These are phyloP conservation scores for Peromyscus polionotus DNA, from an alignment of 2,113 vertebrate species.

Conservation along the genomic window DNA sequence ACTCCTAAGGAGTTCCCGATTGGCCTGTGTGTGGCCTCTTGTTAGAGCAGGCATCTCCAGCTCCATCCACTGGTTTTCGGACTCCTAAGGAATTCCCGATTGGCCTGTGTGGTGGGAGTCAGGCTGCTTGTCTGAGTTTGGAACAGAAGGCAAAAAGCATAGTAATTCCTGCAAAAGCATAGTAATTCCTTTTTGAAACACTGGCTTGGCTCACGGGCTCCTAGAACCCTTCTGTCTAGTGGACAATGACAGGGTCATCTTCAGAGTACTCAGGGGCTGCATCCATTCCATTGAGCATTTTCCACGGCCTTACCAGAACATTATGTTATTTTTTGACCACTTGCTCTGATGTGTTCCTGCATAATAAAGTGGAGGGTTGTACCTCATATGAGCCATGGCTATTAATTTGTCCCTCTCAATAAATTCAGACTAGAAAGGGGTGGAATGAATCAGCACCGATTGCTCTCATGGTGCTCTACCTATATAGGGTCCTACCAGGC, in stretches of 20 bases:
- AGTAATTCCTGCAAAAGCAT: neutral
- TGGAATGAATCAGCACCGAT: fast-evolving
- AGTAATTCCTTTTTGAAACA: neutral
- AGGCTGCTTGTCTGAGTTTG: neutral
- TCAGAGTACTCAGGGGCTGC: neutral
- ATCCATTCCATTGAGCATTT: neutral
- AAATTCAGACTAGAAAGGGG: neutral
- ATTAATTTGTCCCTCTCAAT: neutral
- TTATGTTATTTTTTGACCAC: neutral
- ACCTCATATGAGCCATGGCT: too few relatives aligned
- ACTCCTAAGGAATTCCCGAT: fast-evolving
- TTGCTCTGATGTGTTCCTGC: neutral
- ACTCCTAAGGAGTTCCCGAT: fast-evolving
- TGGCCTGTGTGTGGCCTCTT: neutral
- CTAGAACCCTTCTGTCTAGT: neutral
- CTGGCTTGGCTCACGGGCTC: neutral
- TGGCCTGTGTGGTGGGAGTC: neutral
- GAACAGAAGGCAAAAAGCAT: neutral
- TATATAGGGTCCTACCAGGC: fast-evolving
- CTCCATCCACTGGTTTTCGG: neutral
- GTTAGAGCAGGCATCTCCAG: neutral
- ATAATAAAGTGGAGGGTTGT: neutral
- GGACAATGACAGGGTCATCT: neutral
- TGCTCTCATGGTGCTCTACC: fast-evolving
- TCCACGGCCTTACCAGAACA: neutral